Percentiles rank a stretch among this genome's conserved stretches.
Evolutionary conservation across 2,888 invertebrate genomes (phyloP).

Genomic region (Rhagonycha lutea): DNA sequence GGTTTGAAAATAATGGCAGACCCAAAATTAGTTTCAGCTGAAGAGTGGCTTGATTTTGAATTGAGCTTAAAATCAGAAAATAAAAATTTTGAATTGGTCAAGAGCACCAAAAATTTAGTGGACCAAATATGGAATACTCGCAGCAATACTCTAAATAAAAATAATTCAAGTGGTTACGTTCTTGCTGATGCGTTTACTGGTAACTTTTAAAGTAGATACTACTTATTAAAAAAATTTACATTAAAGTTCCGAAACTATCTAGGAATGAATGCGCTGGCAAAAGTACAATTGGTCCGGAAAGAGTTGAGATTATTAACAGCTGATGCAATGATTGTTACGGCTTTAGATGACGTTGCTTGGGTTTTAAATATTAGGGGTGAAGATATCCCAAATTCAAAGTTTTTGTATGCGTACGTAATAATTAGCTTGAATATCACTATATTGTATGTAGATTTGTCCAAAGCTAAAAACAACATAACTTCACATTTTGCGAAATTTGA

Average conservation of each 20-base stretch:
- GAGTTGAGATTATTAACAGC: constrained; percentile 65
- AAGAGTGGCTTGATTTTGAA: constrained; percentile 68
- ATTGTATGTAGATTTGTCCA: constrained; percentile 71
- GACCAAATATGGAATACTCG: constrained; percentile 72
- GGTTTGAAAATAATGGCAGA: constrained; percentile 73
- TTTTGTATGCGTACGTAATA: constrained; percentile 77
- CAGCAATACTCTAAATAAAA: constrained; percentile 40
- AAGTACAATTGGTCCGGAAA: constrained; percentile 68
- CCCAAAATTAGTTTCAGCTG: constrained; percentile 71
- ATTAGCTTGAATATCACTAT: constrained; percentile 67
- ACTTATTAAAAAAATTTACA: not conserved
- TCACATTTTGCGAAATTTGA: constrained; percentile 58
- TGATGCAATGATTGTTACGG: constrained; percentile 81
- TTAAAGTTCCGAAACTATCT: not conserved
- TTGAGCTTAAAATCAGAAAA: constrained; percentile 57
- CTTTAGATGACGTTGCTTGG: constrained; percentile 88
- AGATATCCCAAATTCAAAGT: constrained; percentile 81
- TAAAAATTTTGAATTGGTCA: constrained; percentile 56
- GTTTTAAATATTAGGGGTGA: constrained; percentile 82
- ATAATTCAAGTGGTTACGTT: constrained; percentile 54
- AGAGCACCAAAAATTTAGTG: constrained; percentile 68
- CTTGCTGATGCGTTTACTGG: constrained; percentile 59
- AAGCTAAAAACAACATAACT: constrained; percentile 57
- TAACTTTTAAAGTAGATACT: constrained; percentile 36
- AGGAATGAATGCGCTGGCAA: constrained; percentile 75